A percentile compares a stretch with the other conserved stretches of the same genome.
Conservation (phyloP, 1,140 invertebrate species). For the Drosophila willistoni region DNA sequence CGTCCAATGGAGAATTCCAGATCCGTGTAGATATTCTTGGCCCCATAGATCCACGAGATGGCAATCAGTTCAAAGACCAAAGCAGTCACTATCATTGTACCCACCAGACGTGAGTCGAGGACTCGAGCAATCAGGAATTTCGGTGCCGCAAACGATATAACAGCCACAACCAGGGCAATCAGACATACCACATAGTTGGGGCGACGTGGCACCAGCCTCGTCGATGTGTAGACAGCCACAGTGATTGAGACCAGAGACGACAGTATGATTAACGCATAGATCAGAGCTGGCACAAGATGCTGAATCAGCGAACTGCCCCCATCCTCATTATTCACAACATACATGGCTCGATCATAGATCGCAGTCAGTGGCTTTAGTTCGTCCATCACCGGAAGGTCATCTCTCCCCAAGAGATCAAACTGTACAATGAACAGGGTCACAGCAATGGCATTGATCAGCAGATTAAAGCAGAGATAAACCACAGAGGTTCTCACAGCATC, state of each 20-base stretch:
- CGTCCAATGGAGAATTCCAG: slow-evolving; percentile 82
- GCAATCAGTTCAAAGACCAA: slow-evolving; percentile 80
- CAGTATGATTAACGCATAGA: slow-evolving; percentile 70
- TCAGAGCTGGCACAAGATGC: slow-evolving; percentile 67
- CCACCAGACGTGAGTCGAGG: slow-evolving; percentile 75
- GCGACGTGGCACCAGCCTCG: slow-evolving; percentile 69
- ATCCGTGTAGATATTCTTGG: slow-evolving; percentile 82
- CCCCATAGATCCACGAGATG: slow-evolving; percentile 81
- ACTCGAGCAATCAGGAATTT: slow-evolving; percentile 74
- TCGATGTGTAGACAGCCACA: slow-evolving; percentile 76
- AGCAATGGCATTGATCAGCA: slow-evolving; percentile 79
- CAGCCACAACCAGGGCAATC: slow-evolving; percentile 70
- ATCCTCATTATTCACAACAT: slow-evolving; percentile 39
- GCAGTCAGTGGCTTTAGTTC: slow-evolving; percentile 80
- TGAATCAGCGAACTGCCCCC: slow-evolving; percentile 37
- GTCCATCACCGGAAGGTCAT: slow-evolving; percentile 52
- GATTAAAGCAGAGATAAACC: slow-evolving; percentile 81
- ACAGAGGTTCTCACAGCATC: slow-evolving; percentile 81
- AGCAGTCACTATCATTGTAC: slow-evolving; percentile 73
- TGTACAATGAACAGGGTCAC: slow-evolving; percentile 82
- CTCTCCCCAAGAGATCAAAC: slow-evolving; percentile 67
- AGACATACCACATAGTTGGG: slow-evolving; percentile 81
- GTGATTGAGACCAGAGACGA: slow-evolving; percentile 71
- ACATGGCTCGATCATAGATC: slow-evolving; percentile 73
- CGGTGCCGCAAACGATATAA: slow-evolving; percentile 73